Percentiles rank a stretch among this genome's conserved stretches.
phyloP scores from a whole-genome alignment of 1,140 invertebrate genomes.

The Drosophila bifasciata region DNA sequence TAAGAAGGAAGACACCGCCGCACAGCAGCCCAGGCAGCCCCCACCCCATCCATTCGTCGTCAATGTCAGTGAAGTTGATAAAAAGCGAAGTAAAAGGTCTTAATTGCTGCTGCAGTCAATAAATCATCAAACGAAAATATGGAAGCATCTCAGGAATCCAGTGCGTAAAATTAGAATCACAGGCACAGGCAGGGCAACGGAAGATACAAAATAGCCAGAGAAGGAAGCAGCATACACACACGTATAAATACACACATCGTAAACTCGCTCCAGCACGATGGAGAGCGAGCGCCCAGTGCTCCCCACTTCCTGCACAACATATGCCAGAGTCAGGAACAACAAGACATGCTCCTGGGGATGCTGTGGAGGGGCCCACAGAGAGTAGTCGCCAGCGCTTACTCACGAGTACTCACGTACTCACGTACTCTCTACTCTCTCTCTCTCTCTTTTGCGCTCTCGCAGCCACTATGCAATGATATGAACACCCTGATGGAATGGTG shows the following conservation, averaged over 20 bases:
- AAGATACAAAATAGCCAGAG: conserved; percentile 70
- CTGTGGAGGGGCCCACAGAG: conserved; percentile 38
- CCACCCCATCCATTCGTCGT: conserved; percentile 27
- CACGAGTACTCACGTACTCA: too few relatives aligned
- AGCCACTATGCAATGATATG: too few relatives aligned
- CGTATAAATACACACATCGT: conserved; percentile 62
- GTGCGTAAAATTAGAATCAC: conserved; percentile 75
- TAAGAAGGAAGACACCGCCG: conserved; percentile 66
- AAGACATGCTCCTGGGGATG: conserved; percentile 62
- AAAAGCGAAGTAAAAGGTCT: conserved; percentile 78
- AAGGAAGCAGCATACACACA: conserved; percentile 32
- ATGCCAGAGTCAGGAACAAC: conserved; percentile 60
- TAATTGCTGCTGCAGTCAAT: conserved; percentile 80
- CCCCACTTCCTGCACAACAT: conserved; percentile 65
- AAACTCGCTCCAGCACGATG: conserved; percentile 54
- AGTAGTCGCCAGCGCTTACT: conserved; percentile 18
- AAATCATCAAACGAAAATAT: conserved; percentile 82
- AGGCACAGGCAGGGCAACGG: conserved; percentile 62
- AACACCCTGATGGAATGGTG: too few relatives aligned
- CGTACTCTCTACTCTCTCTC: conserved; percentile 18
- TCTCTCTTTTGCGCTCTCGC: conserved; percentile 1
- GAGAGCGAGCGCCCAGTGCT: conserved; percentile 34
- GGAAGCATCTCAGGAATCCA: conserved; percentile 77
- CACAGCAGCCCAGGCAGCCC: conserved; percentile 39
- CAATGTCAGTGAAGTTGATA: conserved; percentile 81